Evolutionary conservation across 2,888 invertebrate species (phyloP), one percentile per base, ranked within the genome.

Genomic region (Embidobia sp.): DNA sequence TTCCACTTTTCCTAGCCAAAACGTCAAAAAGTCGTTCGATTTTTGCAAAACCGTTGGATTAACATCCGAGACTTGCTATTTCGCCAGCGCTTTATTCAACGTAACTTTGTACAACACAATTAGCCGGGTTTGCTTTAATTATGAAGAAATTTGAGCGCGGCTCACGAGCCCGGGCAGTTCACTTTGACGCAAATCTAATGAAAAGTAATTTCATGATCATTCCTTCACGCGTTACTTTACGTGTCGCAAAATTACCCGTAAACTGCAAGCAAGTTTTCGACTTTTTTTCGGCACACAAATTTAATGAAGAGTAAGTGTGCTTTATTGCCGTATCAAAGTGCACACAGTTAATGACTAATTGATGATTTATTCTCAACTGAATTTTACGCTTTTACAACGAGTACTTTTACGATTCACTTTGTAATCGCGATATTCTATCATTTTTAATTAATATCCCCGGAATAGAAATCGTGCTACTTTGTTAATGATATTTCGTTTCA

Each of bases 31-130:
- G n/a, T n/a, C n/a, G n/a, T n/a, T n/a, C 18, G 40, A 42, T 69
- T 69, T 67, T 67, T 57, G 19, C 22, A 29, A 18, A 57, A 57
- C 19, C 33, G 33, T 33, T 18, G 16, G 19, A 42, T 53, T 51
- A 53, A 66, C 64, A 44, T 66, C 64, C 44, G 19, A 44, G 48
- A 48, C 26, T 3, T 7, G 27, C n/a, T 19, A 11, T 42, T 35
- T 61, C 16, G 16, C 0, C 46, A 8, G 33, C 48, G 6, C 46
- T 55, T 48, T 46, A 48, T 57, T 19, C 15, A 11, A 35, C 29
- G n/a, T 53, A 67, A 67, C 67, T 67, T 48, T 31, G 10, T 15
- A 53, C 55, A 67, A 67, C 35, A 40, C 48, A 57, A 57, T 67
- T 67, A 67, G 16, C 37, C 10, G 7, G 15, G 40, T 44, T 37